A percentile compares a stretch with the other conserved stretches of the same genome.
phyloP scores from a whole-genome alignment of 2,797 vertebrate genomes.

The Vireo griseus region DNA sequence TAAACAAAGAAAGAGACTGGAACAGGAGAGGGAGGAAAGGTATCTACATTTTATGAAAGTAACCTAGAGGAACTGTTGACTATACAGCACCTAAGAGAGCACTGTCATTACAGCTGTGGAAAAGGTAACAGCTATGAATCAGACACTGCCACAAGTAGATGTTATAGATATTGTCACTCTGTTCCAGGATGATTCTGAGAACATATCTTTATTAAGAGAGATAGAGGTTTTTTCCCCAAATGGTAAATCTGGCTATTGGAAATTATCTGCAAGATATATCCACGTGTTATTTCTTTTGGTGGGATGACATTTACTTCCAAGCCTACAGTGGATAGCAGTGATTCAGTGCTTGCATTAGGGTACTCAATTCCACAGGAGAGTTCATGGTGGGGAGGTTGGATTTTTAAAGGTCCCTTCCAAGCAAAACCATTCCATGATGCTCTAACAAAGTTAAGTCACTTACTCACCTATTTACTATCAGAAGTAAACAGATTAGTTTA shows the following conservation, averaged over 20 bases:
- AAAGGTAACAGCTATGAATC: not conserved
- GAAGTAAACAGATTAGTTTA: not conserved
- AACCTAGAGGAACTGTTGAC: not conserved
- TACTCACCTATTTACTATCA: not conserved
- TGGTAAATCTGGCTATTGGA: not conserved
- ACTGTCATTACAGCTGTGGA: not conserved
- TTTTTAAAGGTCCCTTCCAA: not conserved
- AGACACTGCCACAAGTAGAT: not conserved
- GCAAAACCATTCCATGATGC: not conserved
- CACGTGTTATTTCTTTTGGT: not conserved
- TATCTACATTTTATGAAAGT: not conserved
- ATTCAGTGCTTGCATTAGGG: not conserved
- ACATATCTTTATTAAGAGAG: not conserved
- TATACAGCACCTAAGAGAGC: not conserved
- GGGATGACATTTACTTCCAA: not conserved
- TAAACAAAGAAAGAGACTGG: not conserved
- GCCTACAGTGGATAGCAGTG: not conserved
- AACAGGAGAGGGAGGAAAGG: not conserved
- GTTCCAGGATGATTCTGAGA: not conserved
- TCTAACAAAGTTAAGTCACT: not conserved
- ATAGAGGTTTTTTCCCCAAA: not conserved
- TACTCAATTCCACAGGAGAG: accelerated
- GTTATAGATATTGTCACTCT: not conserved
- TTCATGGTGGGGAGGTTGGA: not conserved
- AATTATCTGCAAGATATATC: not conserved